Evolutionary conservation across 2,113 vertebrate genomes (phyloP).

Genomic region (Hemicordylus capensis): DNA sequence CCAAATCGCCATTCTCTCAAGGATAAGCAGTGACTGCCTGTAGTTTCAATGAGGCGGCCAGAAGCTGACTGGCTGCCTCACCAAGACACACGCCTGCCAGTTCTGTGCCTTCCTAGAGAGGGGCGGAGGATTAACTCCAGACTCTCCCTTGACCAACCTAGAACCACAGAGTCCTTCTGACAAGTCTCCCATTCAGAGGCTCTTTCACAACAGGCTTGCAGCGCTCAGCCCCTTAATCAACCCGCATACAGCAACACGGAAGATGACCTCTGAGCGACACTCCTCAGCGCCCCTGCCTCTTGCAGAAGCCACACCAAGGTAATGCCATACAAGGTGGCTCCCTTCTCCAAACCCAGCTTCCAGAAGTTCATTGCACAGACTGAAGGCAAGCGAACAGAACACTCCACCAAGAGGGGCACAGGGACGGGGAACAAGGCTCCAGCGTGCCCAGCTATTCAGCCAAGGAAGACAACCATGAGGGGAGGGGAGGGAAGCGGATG

Average conservation of each 20-base stretch:
- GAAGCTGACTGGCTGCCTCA: neutral
- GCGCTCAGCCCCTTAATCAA: neutral
- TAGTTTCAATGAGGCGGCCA: too few species aligned
- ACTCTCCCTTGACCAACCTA: accelerated
- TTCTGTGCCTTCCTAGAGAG: accelerated
- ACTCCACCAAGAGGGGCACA: too few species aligned
- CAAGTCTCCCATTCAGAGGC: accelerated
- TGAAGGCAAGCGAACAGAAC: too few species aligned
- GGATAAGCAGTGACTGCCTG: too few species aligned
- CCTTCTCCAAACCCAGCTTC: too few species aligned
- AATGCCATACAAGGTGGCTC: neutral
- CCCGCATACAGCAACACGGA: accelerated
- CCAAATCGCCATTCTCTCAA: neutral
- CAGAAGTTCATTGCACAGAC: too few species aligned
- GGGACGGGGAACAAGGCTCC: neutral
- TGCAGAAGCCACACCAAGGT: neutral
- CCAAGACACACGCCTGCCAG: accelerated
- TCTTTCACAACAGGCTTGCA: accelerated
- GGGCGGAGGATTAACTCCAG: accelerated
- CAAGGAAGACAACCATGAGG: too few species aligned
- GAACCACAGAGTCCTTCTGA: accelerated
- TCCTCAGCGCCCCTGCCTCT: neutral
- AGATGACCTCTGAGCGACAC: too few species aligned
- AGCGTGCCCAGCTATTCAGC: neutral
- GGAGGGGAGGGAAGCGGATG: too few species aligned